Base-by-base conservation (phyloP, 2,888 invertebrate species). In the Archaeoteleia sp. region DNA sequence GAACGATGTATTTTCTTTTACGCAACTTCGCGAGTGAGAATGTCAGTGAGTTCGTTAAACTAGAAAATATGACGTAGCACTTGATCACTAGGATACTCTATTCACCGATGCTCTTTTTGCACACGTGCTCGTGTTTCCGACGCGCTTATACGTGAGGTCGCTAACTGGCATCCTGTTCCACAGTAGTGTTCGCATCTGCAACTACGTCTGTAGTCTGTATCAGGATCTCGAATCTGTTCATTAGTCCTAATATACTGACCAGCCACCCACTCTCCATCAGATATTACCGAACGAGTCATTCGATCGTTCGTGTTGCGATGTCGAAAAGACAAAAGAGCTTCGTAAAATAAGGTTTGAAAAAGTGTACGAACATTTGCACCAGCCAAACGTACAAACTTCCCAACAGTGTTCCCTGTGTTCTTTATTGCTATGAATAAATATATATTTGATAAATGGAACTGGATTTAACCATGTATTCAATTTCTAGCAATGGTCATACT, bases 231-330 rank as follows among this genome's bases (percentile, higher is more conserved):
- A 71, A 81, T 81, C 81, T 76, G 74, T 80, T 81, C 79, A 80
- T 80, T 80, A 81, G 79, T 78, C 76, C 75, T 80, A 81, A 81
- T 81, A 80, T 77, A 78, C 76, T 73, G 72, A 73, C 65, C 74
- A 76, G 70, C 76, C 78, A 78, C 75, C 78, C 79, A 74, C 74
- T 63, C 78, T 72, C 74, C 73, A 78, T 72, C 75, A 73, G 76
- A 77, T 76, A 74, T 74, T 74, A 65, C 68, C 13, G 51, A 62
- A 71, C 60, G 46, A 63, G 67, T 67, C 78, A 76, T 74, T 75
- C 72, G 67, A 71, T 60, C 67, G 70, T 57, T 61, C 66, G 62
- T 63, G 71, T 73, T 72, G 62, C 62, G 67, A 74, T 49, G 63
- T 65, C 69, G 51, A 70, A 43, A 55, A 39, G 37, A 51, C 62